Base-by-base conservation (phyloP, 2,113 vertebrate genomes). In the Bungarus multicinctus region DNA sequence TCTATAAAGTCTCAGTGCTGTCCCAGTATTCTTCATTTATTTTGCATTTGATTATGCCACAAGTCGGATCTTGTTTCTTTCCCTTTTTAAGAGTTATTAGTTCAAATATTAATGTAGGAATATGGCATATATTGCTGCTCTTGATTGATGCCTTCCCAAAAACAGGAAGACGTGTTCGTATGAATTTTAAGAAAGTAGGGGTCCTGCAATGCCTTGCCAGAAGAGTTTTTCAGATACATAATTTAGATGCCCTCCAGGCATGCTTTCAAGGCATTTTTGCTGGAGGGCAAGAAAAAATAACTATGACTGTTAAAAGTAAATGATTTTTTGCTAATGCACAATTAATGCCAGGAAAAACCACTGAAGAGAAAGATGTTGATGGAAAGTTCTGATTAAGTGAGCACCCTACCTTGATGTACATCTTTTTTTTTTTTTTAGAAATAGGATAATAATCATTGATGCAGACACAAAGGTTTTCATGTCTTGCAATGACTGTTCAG, bases 201-300 rank as follows among this genome's bases (percentile, higher is more conserved):
- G 98, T 99, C 98, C 98, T 99, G 98, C 98, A 98, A 98, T 98
- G 98, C 98, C 98, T 98, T 98, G 97, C 98, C 98, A 98, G 98
- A 99, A 99, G 99, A 99, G 98, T 99, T 99, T 99, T 99, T 99
- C 98, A 99, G 99, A 99, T 99, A 99, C 99, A 99, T 99, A 99
- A 99, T 99, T 99, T 99, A 99, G 99, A 99, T 99, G 99, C 99
- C 99, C 99, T 99, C 98, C 98, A 99, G 99, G 99, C 99, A 99
- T 98, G 99, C 99, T 99, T 99, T 99, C 99, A 99, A 99, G 99
- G 99, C 99, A 99, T 99, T 99, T 98, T 98, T 98, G 99, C 99
- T 98, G 97, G 97, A 98, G 98, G 99, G 98, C 98, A 98, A 99
- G 98, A 99, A 99, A 99, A 99, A 99, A 99, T 99, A 99, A 99